Conservation (phyloP, 2,888 invertebrate species). For the Antheraea assamensis region DNA sequence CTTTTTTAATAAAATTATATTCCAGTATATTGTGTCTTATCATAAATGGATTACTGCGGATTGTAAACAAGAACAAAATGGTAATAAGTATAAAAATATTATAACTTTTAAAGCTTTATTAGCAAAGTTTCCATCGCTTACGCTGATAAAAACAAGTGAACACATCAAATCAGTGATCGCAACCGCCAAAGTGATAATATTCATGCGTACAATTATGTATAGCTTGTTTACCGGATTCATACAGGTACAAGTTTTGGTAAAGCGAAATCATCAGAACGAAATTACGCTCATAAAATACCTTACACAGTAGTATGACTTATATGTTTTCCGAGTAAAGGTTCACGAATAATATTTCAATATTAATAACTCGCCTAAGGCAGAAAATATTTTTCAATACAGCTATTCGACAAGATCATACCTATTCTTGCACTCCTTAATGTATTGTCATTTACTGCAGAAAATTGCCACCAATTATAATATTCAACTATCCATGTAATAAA, state of each 20-base stretch:
- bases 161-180: background rate
- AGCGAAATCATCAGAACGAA: background rate
- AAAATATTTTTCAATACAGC: background rate
- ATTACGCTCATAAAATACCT: background rate
- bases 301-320: background rate
- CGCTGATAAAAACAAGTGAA: background rate
- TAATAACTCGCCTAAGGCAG: background rate
- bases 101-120: background rate
- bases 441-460: background rate
- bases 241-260: background rate
- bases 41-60: no score
- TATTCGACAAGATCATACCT: background rate
- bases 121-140: background rate
- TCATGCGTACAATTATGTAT: no score
- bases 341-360: background rate
- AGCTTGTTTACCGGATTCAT: no score
- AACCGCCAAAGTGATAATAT: background rate
- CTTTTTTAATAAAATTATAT: no score
- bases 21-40: no score
- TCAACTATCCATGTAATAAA: background rate
- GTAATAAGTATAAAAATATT: background rate
- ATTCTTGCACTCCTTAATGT: background rate
- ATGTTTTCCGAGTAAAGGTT: background rate
- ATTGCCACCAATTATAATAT: background rate
- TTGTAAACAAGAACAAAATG: background rate